phyloP scores from a whole-genome alignment of 2,797 vertebrate species.

The Pyrocephalus nanus region DNA sequence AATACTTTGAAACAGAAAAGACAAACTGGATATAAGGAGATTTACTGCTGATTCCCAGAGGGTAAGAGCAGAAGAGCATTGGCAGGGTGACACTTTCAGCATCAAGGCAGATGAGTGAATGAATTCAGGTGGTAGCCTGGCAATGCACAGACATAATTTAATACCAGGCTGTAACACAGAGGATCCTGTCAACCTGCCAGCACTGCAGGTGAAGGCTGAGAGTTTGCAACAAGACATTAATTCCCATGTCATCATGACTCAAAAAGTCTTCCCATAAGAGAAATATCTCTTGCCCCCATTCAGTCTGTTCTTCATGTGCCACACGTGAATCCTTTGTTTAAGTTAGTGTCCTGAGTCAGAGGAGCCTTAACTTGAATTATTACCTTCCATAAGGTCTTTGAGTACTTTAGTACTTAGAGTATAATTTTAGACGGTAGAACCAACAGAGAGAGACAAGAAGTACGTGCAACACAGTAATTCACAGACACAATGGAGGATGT shows the following conservation, averaged over 20 bases:
- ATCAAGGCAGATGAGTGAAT: background rate
- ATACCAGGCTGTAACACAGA: background rate
- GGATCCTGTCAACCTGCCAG: background rate
- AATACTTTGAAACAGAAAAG: background rate
- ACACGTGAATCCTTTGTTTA: background rate
- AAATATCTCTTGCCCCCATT: background rate
- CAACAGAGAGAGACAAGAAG: background rate
- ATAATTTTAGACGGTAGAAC: background rate
- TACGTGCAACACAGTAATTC: background rate
- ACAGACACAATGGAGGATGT: background rate
- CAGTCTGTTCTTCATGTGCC: background rate
- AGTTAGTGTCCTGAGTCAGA: background rate
- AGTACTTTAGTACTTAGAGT: background rate
- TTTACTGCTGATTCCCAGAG: background rate
- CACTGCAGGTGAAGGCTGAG: background rate
- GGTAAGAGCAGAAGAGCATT: background rate
- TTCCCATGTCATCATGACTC: background rate
- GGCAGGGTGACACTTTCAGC: background rate
- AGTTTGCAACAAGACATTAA: background rate
- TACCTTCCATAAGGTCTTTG: background rate
- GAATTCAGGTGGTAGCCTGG: background rate
- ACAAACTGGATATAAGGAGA: background rate
- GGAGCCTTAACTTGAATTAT: slow-evolving; percentile 3
- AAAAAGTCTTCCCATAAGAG: slow-evolving; percentile 14
- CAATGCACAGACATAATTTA: background rate